phyloP scores from a whole-genome alignment of 2,797 vertebrate species.

The Ctenochaetus hawaiiensis region DNA sequence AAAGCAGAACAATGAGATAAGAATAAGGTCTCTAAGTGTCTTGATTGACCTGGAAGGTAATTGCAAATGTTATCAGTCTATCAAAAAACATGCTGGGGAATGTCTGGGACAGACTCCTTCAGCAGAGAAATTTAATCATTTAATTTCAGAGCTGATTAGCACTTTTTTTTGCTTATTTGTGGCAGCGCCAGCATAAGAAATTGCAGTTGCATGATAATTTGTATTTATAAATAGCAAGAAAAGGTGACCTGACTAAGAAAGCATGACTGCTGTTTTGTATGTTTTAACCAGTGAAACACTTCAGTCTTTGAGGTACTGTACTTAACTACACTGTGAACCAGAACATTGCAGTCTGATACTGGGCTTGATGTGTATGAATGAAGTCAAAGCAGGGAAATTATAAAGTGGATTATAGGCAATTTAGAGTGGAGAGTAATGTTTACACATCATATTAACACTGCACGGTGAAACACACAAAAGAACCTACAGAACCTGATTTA shows the following conservation, averaged over 20 bases:
- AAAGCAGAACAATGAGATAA: constrained; percentile 29
- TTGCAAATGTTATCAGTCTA: constrained; percentile 43
- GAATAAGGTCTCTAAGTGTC: constrained; percentile 4
- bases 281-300: neutral
- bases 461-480: constrained; percentile 5
- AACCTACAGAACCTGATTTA: neutral
- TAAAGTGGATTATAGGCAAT: neutral
- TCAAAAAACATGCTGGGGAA: constrained; percentile 26
- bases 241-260: constrained; percentile 44
- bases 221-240: constrained; percentile 7
- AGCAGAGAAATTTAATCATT: constrained; percentile 22
- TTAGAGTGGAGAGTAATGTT: neutral
- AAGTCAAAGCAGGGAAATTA: neutral
- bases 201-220: constrained; percentile 1
- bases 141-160: constrained; percentile 35
- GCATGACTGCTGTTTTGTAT: neutral
- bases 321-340: neutral
- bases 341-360: neutral
- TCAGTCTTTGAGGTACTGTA: neutral
- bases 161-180: constrained; percentile 11
- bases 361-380: neutral
- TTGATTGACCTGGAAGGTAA: constrained; percentile 33
- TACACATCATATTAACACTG: neutral
- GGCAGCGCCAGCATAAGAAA: neutral
- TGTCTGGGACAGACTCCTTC: neutral